These are phyloP conservation scores for Elgaria multicarinata DNA, from an alignment of 2,113 vertebrate species.

Conservation along the genomic window DNA sequence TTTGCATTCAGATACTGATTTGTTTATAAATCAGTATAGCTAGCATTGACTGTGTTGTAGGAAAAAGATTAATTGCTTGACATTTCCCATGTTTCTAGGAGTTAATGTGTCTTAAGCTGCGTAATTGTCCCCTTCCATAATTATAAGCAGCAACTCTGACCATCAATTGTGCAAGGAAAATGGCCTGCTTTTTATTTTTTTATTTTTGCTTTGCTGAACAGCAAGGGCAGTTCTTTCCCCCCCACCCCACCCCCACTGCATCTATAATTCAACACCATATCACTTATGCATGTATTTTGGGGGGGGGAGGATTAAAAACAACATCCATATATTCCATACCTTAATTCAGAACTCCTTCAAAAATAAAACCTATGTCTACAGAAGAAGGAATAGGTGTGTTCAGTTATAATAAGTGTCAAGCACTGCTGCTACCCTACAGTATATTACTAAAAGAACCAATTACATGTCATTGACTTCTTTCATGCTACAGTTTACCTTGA, in stretches of 20 bases:
- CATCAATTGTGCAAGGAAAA: constrained; percentile 22
- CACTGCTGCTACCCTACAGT: constrained; percentile 15
- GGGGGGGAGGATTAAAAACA: background rate
- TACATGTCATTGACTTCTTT: constrained; percentile 28
- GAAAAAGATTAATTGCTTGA: constrained; percentile 32
- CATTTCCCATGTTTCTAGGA: constrained; percentile 36
- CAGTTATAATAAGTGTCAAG: constrained; percentile 1
- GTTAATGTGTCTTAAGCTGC: constrained; percentile 32
- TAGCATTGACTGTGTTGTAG: constrained; percentile 6
- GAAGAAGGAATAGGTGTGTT: background rate
- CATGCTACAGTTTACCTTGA: constrained; percentile 32
- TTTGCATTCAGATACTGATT: constrained; percentile 20
- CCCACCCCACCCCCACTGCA: no score
- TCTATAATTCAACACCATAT: constrained; percentile 43
- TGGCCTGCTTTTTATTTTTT: background rate
- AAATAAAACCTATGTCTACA: constrained; percentile 20
- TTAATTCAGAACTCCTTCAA: constrained; percentile 26
- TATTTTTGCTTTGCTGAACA: background rate
- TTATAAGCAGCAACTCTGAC: constrained; percentile 41
- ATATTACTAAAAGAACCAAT: constrained; percentile 31
- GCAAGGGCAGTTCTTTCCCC: background rate
- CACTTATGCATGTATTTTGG: background rate
- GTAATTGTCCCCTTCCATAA: constrained; percentile 47
- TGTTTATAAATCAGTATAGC: constrained; percentile 21
- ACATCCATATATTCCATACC: background rate